A percentile compares a stretch with the other conserved stretches of the same genome.
Evolutionary conservation across 2,113 vertebrate genomes (phyloP).

Genomic region (Tragelaphus buxtoni): DNA sequence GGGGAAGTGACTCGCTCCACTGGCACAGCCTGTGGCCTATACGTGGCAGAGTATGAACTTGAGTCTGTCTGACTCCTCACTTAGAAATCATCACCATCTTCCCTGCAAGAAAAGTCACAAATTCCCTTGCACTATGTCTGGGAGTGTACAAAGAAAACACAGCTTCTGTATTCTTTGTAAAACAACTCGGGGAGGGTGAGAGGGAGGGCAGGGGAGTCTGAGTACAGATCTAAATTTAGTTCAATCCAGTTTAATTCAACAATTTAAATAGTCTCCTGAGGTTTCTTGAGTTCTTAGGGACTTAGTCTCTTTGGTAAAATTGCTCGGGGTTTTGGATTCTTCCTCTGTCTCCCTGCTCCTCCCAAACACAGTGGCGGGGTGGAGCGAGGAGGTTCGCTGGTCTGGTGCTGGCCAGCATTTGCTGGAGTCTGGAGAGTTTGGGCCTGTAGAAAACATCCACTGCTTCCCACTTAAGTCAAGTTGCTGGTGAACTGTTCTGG

Average conservation of each 20-base stretch:
- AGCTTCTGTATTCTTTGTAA: background rate
- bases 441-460: background rate
- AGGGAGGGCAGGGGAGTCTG: background rate
- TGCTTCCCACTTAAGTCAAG: background rate
- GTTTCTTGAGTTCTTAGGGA: background rate
- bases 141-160: background rate
- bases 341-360: background rate
- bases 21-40: background rate
- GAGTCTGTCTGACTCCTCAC: background rate
- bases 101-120: background rate
- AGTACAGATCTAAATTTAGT: background rate
- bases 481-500: background rate
- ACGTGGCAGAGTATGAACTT: background rate
- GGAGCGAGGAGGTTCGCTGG: background rate
- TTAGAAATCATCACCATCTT: background rate
- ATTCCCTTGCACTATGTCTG: background rate
- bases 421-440: background rate
- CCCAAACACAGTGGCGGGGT: background rate
- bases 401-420: background rate
- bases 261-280: background rate
- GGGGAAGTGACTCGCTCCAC: background rate
- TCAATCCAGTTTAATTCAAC: background rate
- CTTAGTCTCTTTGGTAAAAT: background rate
- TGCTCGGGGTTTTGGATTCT: background rate
- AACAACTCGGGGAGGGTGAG: background rate